phyloP scores from a whole-genome alignment of 2,113 vertebrate genomes.

The Trogon melanurus region DNA sequence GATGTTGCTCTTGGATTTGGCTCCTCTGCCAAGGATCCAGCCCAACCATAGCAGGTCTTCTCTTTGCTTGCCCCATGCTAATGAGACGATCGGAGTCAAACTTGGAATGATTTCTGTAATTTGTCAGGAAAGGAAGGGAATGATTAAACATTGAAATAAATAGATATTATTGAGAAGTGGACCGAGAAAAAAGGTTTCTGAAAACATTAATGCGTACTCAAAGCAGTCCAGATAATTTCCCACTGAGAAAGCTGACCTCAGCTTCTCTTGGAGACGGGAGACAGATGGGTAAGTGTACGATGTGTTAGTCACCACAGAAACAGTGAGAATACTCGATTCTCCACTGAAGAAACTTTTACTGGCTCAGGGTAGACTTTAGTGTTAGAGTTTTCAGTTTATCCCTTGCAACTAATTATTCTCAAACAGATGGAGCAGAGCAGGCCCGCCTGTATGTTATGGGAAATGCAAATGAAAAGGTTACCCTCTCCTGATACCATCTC shows the following conservation, averaged over 20 bases:
- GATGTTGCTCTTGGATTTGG: slow-evolving; percentile 16
- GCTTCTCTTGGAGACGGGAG: slow-evolving; percentile 48
- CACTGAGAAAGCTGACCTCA: slow-evolving; percentile 69
- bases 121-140: slow-evolving; percentile 19
- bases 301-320: slow-evolving; percentile 66
- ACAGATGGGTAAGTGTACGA: slow-evolving; percentile 62
- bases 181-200: slow-evolving; percentile 37
- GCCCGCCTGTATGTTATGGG: neutral
- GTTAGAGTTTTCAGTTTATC: slow-evolving; percentile 18
- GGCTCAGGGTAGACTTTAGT: neutral
- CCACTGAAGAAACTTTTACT: slow-evolving; percentile 34
- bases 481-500: neutral
- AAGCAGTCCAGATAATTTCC: slow-evolving; percentile 57
- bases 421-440: neutral
- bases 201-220: slow-evolving; percentile 34
- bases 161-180: slow-evolving; percentile 33
- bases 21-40: neutral
- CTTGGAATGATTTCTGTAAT: neutral
- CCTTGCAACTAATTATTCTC: slow-evolving; percentile 31
- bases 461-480: neutral
- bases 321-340: slow-evolving; percentile 19
- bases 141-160: slow-evolving; percentile 56
- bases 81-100: neutral
- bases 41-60: neutral
- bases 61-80: neutral